Evolutionary conservation across 2,113 vertebrate species (phyloP).

Genomic region (Spheniscus mendiculus): DNA sequence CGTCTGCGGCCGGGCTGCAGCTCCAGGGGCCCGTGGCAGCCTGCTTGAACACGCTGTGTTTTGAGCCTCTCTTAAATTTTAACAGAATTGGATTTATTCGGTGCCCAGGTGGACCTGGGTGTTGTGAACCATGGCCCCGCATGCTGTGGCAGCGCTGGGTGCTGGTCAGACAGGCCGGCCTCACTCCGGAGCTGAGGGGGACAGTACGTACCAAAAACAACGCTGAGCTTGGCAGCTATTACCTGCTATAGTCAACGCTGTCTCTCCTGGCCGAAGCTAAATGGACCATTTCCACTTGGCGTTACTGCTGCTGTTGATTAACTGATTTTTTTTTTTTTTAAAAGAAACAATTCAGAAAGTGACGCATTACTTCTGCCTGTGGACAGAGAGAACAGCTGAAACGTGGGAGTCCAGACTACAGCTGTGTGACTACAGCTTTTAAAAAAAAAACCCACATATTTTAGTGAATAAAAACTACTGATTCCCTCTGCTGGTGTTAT

Average conservation of each 20-base stretch:
- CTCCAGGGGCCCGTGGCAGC: not conserved
- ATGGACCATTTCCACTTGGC: not conserved
- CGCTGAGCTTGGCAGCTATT: not conserved
- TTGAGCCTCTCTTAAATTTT: not conserved
- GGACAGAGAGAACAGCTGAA: slow-evolving; percentile 73
- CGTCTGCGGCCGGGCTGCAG: not conserved
- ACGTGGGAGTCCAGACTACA: slow-evolving; percentile 72
- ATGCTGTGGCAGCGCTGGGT: not conserved
- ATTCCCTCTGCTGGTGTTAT: slow-evolving; percentile 58
- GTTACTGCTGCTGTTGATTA: slow-evolving; percentile 29
- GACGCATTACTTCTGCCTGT: slow-evolving; percentile 65
- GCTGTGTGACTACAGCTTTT: slow-evolving; percentile 65
- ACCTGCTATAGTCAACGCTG: not conserved
- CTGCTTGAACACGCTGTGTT: rapidly evolving
- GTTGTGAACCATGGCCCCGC: not conserved
- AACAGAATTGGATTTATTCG: not conserved
- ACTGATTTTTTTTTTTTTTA: not conserved
- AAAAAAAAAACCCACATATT: not conserved
- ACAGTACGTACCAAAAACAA: rapidly evolving
- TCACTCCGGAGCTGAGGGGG: not conserved
- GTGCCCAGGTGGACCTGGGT: not conserved
- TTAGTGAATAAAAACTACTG: slow-evolving; percentile 57
- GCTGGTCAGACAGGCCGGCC: not conserved
- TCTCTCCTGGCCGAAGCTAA: not conserved
- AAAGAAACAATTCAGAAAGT: slow-evolving; percentile 60